phyloP scores from a whole-genome alignment of 2,113 vertebrate genomes.

The Brachirus orientalis region DNA sequence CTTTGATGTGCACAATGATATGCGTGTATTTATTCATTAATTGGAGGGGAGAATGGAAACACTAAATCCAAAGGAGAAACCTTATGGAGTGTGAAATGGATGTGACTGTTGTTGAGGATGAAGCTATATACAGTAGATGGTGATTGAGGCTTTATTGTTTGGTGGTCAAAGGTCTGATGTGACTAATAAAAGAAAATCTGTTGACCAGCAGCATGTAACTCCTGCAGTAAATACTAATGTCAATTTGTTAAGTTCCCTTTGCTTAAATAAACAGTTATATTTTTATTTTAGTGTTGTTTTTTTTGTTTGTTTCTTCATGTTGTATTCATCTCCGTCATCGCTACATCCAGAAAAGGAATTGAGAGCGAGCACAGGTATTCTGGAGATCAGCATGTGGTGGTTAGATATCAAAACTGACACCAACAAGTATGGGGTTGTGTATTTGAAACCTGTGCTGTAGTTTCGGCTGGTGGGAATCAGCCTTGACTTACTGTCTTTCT shows the following conservation, averaged over 20 bases:
- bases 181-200: constrained; percentile 30
- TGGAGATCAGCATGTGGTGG: neutral
- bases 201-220: constrained; percentile 5
- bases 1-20: constrained; percentile 3
- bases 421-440: neutral
- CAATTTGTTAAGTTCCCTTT: too few species aligned
- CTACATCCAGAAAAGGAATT: neutral
- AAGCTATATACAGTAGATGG: constrained; percentile 4
- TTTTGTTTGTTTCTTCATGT: constrained; percentile 1
- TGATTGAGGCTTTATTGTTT: constrained; percentile 26
- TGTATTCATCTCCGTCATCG: neutral
- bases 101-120: constrained; percentile 3
- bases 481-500: constrained; percentile 28
- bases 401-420: constrained; percentile 10
- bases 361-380: neutral
- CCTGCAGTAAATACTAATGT: neutral
- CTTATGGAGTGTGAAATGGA: constrained; percentile 25
- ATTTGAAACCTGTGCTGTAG: neutral
- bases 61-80: constrained; percentile 12
- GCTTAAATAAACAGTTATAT: too few species aligned
- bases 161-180: constrained; percentile 6
- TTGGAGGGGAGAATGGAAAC: neutral
- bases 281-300: neutral
- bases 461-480: constrained; percentile 28
- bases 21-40: constrained; percentile 17